Evolutionary conservation across 2,113 vertebrate species (phyloP).

Genomic region (Antechinus flavipes): DNA sequence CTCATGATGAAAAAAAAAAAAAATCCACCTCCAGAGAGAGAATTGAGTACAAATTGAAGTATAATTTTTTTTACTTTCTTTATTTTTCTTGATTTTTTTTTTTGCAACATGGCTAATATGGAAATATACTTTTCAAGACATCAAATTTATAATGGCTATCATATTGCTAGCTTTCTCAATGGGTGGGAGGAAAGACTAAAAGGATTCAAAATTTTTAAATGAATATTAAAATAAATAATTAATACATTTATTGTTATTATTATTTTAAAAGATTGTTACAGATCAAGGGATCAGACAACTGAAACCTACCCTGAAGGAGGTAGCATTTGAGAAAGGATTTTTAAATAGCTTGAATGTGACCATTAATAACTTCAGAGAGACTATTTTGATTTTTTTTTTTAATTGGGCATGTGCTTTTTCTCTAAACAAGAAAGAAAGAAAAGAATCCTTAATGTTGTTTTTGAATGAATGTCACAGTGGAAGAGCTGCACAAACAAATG

Average conservation of each 20-base stretch:
- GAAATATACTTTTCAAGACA: background rate
- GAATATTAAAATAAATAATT: background rate
- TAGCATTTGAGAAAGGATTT: background rate
- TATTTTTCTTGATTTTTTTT: background rate
- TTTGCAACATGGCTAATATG: background rate
- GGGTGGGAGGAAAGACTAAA: background rate
- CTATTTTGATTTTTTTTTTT: background rate
- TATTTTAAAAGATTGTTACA: background rate
- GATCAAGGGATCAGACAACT: background rate
- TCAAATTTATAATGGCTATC: background rate
- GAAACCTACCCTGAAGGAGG: background rate
- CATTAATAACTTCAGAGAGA: background rate
- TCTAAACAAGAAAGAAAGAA: background rate
- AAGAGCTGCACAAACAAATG: background rate
- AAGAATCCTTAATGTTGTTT: background rate
- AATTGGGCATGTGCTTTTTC: background rate
- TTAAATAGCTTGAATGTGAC: background rate
- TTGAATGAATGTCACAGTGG: background rate
- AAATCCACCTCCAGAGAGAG: background rate
- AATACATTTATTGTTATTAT: background rate
- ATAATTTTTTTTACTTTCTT: background rate
- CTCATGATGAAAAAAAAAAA: background rate
- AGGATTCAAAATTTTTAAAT: background rate
- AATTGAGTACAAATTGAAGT: background rate
- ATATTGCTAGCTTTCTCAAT: background rate